A percentile compares a stretch with the other conserved stretches of the same genome.
These are phyloP conservation scores for Coleophora flavipennella DNA, from an alignment of 2,888 invertebrate genomes.

Conservation along the genomic window DNA sequence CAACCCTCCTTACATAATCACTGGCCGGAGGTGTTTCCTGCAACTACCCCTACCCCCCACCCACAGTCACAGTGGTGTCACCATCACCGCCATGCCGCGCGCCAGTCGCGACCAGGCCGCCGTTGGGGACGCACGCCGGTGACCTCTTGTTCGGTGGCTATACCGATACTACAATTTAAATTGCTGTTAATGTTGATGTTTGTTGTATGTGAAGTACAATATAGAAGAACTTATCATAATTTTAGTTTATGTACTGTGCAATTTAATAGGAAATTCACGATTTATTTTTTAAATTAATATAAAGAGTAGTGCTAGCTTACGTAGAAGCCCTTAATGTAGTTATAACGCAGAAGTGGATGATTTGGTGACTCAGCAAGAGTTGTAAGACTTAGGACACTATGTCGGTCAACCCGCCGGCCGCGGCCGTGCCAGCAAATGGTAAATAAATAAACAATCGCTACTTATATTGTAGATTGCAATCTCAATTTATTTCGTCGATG, in stretches of 20 bases:
- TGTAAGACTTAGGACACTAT: slow-evolving; percentile 16
- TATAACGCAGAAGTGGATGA: background rate
- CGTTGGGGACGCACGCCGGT: slow-evolving; percentile 25
- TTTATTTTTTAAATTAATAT: too few species aligned
- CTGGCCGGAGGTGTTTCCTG: slow-evolving; percentile 40
- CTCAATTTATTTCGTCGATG: too few species aligned
- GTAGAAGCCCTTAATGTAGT: too few species aligned
- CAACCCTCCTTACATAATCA: slow-evolving; percentile 53
- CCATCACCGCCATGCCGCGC: slow-evolving; percentile 16
- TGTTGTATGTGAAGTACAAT: background rate
- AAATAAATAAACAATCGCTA: slow-evolving; percentile 15
- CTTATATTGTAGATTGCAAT: too few species aligned
- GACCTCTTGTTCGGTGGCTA: slow-evolving; percentile 12
- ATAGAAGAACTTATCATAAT: background rate
- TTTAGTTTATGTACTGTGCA: background rate
- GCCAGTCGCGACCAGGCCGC: slow-evolving; percentile 38
- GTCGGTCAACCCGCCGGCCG: slow-evolving; percentile 39
- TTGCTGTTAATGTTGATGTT: background rate
- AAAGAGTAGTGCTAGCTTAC: too few species aligned
- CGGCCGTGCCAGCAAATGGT: slow-evolving; percentile 45
- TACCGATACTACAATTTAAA: slow-evolving; percentile 22
- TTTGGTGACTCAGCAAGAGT: background rate
- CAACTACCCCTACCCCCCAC: slow-evolving; percentile 26
- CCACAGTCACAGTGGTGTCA: slow-evolving; percentile 15
- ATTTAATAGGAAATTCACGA: too few species aligned